Base-by-base conservation (phyloP, 1,140 invertebrate genomes). In the Scaptomyza graminum region DNA sequence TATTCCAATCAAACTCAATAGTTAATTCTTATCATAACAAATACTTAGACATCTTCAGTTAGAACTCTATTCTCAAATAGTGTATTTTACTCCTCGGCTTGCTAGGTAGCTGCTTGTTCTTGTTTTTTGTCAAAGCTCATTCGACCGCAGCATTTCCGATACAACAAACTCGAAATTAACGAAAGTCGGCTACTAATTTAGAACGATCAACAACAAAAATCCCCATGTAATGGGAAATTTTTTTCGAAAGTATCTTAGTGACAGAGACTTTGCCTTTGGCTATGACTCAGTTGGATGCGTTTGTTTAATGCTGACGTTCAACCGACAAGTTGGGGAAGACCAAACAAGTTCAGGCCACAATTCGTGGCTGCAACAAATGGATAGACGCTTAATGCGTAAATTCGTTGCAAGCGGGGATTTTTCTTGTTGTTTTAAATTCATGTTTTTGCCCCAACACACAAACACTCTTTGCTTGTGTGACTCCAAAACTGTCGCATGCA, bases 171-270 rank as follows among this genome's bases (percentile, higher is more conserved):
- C 12, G 39, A 52, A 76, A 81, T 71, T 69, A 74, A 28, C 54
- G 55, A 12, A 37, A 37, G 34, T 12, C 13, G 8, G 31, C 37
- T 59, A 55, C 41, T n/a, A 41, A 75, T 59, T 64, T 62, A 75
- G 74, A 87, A 82, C 76, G 61, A 51, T 70, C 39, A 47, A 55
- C 52, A 67, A 41, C 31, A 79, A 85, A 85, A 85, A 87, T 66
- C 83, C 82, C 82, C 78, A 70, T 82, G 82, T 87, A 85, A 85
- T 73, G 82, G 83, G 82, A 88, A 85, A 85, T 78, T 75, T 78
- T 62, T 41, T 70, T 57, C 25, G 81, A 85, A 85, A 85, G 82
- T 85, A 77, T 55, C 72, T 57, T 60, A 47, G 37, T 41, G 37
- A 9, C 37, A 8, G 8, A 41, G 37, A 0, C 37, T 4, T 3